Conservation (phyloP, 2,888 invertebrate species). For the Cosmia pyralina region DNA sequence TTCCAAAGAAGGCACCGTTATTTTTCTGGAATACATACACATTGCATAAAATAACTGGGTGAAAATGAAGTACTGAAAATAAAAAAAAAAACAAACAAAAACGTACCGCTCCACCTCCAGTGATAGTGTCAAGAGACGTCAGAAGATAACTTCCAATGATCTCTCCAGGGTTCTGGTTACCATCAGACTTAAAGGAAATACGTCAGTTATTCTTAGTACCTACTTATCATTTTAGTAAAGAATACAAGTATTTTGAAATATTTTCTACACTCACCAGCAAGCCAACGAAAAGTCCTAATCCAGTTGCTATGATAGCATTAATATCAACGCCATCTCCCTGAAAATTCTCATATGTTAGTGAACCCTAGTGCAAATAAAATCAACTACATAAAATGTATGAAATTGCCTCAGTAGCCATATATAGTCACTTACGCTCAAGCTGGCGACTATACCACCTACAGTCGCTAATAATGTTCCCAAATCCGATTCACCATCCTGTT, state of each 20-base stretch:
- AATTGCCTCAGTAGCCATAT: conserved; percentile 39
- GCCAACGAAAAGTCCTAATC: conserved; percentile 84
- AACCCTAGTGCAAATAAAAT: not conserved
- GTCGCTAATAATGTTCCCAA: conserved; percentile 84
- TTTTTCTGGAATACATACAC: conserved; percentile 79
- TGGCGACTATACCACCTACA: conserved; percentile 85
- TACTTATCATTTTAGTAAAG: not conserved
- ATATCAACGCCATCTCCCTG: conserved; percentile 88
- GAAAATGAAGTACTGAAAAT: not conserved
- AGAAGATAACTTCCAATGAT: conserved; percentile 83
- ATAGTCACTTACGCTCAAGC: conserved; percentile 82
- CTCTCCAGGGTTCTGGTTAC: conserved; percentile 85
- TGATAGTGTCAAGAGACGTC: conserved; percentile 85
- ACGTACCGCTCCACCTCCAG: conserved; percentile 87
- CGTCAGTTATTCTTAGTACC: not conserved
- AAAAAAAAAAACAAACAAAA: not conserved
- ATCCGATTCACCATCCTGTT: conserved; percentile 87
- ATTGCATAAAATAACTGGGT: not conserved
- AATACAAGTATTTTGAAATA: not conserved
- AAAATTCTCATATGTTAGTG: conserved; percentile 59
- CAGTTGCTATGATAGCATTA: conserved; percentile 84
- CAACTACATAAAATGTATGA: no score
- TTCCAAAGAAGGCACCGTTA: conserved; percentile 87
- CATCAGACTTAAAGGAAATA: conserved; percentile 78
- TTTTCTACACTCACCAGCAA: conserved; percentile 79